phyloP scores from a whole-genome alignment of 2,113 vertebrate genomes.

The Maccullochella peelii region DNA sequence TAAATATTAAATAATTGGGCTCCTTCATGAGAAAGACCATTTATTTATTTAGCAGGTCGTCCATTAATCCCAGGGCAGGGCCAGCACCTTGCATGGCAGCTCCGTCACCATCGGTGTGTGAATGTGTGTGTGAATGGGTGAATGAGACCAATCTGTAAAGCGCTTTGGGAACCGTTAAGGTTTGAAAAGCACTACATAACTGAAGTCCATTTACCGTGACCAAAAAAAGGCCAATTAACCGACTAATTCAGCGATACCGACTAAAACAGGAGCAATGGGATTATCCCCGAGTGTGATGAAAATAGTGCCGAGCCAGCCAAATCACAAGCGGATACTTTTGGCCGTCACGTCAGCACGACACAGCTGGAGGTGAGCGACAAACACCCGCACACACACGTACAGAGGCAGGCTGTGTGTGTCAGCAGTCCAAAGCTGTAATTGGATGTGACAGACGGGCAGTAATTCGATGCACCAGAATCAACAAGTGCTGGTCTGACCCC shows the following conservation, averaged over 20 bases:
- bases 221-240: neutral
- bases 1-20: neutral
- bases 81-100: too few relatives aligned
- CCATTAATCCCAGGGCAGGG: too few relatives aligned
- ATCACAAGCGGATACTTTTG: conserved; percentile 76
- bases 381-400: conserved; percentile 75
- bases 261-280: conserved; percentile 43
- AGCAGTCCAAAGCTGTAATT: conserved; percentile 79
- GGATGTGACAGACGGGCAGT: conserved; percentile 85
- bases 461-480: conserved; percentile 84
- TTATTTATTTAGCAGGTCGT: too few relatives aligned
- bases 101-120: too few relatives aligned
- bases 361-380: conserved; percentile 79
- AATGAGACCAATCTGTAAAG: too few relatives aligned
- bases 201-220: neutral
- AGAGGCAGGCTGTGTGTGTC: conserved; percentile 83
- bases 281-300: conserved; percentile 42
- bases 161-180: too few relatives aligned
- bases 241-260: conserved; percentile 25
- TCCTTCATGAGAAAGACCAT: neutral
- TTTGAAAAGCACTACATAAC: too few relatives aligned
- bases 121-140: too few relatives aligned
- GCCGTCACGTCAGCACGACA: conserved; percentile 65
- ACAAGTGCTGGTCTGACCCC: conserved; percentile 76
- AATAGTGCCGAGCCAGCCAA: conserved; percentile 47